A percentile compares a stretch with the other conserved stretches of the same genome.
These are phyloP conservation scores for Auanema freiburgensis DNA, from an alignment of 2,888 invertebrate genomes.

Conservation along the genomic window DNA sequence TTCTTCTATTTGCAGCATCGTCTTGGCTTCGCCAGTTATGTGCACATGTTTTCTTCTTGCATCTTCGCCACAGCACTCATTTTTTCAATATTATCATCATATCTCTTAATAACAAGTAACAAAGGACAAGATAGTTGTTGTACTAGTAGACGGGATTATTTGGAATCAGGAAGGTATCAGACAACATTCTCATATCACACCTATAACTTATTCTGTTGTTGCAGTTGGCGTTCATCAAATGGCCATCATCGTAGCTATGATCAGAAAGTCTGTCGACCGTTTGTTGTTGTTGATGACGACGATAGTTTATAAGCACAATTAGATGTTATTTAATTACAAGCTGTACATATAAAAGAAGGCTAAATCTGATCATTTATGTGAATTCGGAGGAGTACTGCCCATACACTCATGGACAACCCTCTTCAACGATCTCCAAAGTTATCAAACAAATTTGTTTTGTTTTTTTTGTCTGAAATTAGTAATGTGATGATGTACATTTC, in stretches of 20 bases:
- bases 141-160: slow-evolving; percentile 31
- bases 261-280: slow-evolving; percentile 29
- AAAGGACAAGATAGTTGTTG: slow-evolving; percentile 36
- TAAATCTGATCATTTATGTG: too few relatives aligned
- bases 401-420: too few relatives aligned
- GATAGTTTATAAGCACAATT: slow-evolving; percentile 28
- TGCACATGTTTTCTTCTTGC: slow-evolving; percentile 31
- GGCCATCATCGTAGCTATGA: slow-evolving; percentile 5
- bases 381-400: too few relatives aligned
- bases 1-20: slow-evolving; percentile 23
- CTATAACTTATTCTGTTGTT: slow-evolving; percentile 1
- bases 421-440: too few relatives aligned
- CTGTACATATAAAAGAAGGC: too few relatives aligned
- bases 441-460: too few relatives aligned
- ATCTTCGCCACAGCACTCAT: slow-evolving; percentile 34
- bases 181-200: neutral
- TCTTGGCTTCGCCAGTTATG: slow-evolving; percentile 35
- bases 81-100: slow-evolving; percentile 42
- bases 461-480: too few relatives aligned
- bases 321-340: too few relatives aligned
- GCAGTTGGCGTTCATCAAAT: slow-evolving; percentile 3
- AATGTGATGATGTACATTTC: too few relatives aligned
- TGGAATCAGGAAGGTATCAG: slow-evolving; percentile 23
- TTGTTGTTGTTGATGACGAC: slow-evolving; percentile 41
- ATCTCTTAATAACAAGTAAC: slow-evolving; percentile 38